Base-by-base conservation (phyloP, 1,140 invertebrate genomes). In the Camponotus floridanus region DNA sequence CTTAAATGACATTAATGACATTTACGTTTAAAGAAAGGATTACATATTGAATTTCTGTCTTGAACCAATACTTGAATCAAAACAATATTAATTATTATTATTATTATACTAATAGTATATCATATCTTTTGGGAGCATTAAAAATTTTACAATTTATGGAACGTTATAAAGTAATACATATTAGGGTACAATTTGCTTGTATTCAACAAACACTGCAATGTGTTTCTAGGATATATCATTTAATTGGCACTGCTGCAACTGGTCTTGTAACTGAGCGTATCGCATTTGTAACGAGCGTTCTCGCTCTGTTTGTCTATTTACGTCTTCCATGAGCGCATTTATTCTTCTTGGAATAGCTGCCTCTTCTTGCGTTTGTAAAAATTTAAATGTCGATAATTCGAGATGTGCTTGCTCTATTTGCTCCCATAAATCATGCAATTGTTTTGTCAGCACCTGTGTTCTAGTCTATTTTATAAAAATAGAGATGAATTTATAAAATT, bases 321-420 rank as follows among this genome's bases (percentile, higher is more conserved):
- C 98, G 94, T 99, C 99, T 92, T 99, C 98, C 76, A 97, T 98
- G 39, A 99, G 92, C 1, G 97, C 97, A 94, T 98, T 97, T 90
- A 99, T 95, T 92, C 99, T 96, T 88, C 98, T 97, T 2, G 98
- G 98, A 88, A 99, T 97, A 39, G 99, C 99, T 33, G 96, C 97
- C 87, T 97, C 97, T 95, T 99, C 99, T 94, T 99, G 98, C 51
- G 98, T 96, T 92, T 98, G 97, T 8, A 99, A 95, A 94, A 98
- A 98, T 90, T 97, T 97, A 93, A 99, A 99, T 1, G 99, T 99
- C 31, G 98, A 98, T 70, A 98, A 94, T 93, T 99, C 99, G 57
- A 99, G 95, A 87, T 97, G 96, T 26, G 97, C 97, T 92, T 99
- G 98, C 93, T 99, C 98, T 57, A 98, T 97, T 93, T 99, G 98